These are phyloP conservation scores for Rapana venosa DNA, from an alignment of 2,888 invertebrate genomes.

Conservation along the genomic window DNA sequence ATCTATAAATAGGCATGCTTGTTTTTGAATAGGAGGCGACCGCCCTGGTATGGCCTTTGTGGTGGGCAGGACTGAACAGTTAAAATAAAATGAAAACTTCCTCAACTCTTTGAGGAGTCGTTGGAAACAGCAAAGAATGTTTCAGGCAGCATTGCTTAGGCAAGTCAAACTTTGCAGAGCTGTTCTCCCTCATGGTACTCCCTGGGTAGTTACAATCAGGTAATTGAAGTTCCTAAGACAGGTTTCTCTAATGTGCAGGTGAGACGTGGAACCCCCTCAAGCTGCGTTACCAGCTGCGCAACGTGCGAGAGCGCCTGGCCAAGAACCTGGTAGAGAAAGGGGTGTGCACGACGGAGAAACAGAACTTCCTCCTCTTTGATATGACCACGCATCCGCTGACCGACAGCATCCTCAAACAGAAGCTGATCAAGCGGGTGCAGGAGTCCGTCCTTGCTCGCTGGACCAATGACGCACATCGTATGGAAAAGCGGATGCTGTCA, in stretches of 20 bases:
- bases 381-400: conserved; percentile 99
- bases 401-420: conserved; percentile 95
- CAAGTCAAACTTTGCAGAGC: no score
- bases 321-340: conserved; percentile 99
- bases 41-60: no score
- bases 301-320: conserved; percentile 98
- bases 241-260: conserved; percentile 81
- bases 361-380: conserved; percentile 99
- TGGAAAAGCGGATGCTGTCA: conserved; percentile 95
- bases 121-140: no score
- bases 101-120: no score
- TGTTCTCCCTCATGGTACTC: no score
- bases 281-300: conserved; percentile 97
- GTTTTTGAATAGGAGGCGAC: no score
- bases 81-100: no score
- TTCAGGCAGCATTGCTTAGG: no score
- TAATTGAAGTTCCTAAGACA: no score
- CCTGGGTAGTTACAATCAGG: no score
- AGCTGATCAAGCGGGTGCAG: conserved; percentile 96
- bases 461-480: conserved; percentile 96
- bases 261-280: conserved; percentile 99
- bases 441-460: conserved; percentile 97
- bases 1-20: no score
- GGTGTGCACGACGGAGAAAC: conserved; percentile 98
- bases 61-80: no score